Conservation (phyloP, 2,888 invertebrate genomes). For the Lithosia quadra region DNA sequence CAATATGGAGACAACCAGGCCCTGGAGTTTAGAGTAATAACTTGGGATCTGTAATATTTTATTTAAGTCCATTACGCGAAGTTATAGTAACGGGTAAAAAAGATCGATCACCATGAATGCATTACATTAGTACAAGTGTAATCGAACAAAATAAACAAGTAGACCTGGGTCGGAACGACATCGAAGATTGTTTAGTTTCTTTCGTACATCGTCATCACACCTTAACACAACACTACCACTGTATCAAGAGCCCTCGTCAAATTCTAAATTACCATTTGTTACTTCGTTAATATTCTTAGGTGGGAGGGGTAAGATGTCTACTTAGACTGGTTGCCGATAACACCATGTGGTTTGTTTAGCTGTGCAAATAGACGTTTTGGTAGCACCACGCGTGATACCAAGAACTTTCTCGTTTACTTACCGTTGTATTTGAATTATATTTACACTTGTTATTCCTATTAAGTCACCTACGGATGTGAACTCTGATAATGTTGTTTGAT, state of each 20-base stretch:
- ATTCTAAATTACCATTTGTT: conserved; percentile 56
- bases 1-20: no score
- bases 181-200: conserved; percentile 68
- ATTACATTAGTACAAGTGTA: conserved; percentile 61
- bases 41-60: background rate
- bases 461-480: conserved; percentile 61
- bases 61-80: background rate
- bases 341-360: conserved; percentile 82
- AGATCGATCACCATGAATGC: conserved; percentile 46
- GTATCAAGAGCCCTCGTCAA: conserved; percentile 55
- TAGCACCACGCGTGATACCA: conserved; percentile 76
- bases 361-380: conserved; percentile 81
- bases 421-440: conserved; percentile 68
- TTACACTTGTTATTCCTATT: conserved; percentile 71
- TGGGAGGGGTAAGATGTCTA: conserved; percentile 44
- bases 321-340: conserved; percentile 69
- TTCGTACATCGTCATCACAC: conserved; percentile 71
- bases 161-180: conserved; percentile 67
- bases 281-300: conserved; percentile 37
- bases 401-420: conserved; percentile 79
- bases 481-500: conserved; percentile 58
- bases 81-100: conserved; percentile 18
- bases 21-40: no score
- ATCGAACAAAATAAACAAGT: conserved; percentile 66
- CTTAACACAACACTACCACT: conserved; percentile 69